Base-by-base conservation (phyloP, 2,888 invertebrate species). In the Drosophila longiperda region DNA sequence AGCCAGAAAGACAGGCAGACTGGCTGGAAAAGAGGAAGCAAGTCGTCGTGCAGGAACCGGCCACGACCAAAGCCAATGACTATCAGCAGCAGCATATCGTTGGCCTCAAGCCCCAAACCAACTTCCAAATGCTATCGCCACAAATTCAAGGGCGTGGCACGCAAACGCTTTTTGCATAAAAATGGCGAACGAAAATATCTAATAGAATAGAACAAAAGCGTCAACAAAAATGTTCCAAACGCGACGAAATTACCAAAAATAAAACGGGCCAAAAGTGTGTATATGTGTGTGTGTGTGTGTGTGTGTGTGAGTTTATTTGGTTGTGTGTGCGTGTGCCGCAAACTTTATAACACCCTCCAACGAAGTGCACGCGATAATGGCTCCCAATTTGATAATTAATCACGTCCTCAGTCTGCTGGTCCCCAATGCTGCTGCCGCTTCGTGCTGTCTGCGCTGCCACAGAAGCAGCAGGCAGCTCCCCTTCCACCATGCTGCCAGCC, bases 301-400 rank as follows among this genome's bases (percentile, higher is more conserved):
- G 23, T 60, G 34, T 48, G n/a, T 50, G 11, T 59, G n/a, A 50
- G 29, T 62, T 32, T 38, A 29, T 45, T 29, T 76, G 17, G 59
- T 32, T 64, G 32, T 67, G 65, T 83, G 70, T 75, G 80, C 68
- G 82, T 84, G 82, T 67, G 78, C 64, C 67, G 58, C 66, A 73
- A 83, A 82, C 80, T 82, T 85, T 78, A 81, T 79, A 81, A 79
- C 83, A 83, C 74, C 75, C 84, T 74, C 75, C 72, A 72, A 73
- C 74, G 65, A 82, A 83, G 75, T 80, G 80, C 83, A 80, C 80
- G 81, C 79, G 80, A 77, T 80, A 84, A 77, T 87, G 86, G 82
- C 82, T 82, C 82, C 87, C 85, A 88, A 80, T 89, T 88, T 88
- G 90, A 88, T 87, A 87, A 90, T 89, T 90, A 90, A 89, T 89